Base-by-base conservation (phyloP, 2,113 vertebrate genomes). In the Syngnathus typhle region DNA sequence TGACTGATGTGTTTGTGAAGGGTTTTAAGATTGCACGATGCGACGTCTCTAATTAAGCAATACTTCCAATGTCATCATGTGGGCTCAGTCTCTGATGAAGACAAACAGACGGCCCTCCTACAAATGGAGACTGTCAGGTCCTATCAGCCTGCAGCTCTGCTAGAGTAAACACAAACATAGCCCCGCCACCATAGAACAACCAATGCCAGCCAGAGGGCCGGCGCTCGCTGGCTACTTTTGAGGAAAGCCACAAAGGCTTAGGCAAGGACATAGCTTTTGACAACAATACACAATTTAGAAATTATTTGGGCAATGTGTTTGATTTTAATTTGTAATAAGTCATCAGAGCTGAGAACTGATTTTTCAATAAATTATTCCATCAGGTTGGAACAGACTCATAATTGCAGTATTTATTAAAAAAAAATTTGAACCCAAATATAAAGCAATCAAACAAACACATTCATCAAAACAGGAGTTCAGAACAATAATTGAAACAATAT, bases 101-200 rank as follows among this genome's bases (percentile, higher is more conserved):
- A 88, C 76, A 78, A 86, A 86, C 78, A 73, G 72, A 81, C 66
- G 52, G 65, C 65, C 76, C 69, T 56, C 54, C 67, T 64, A 68
- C 78, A 80, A 82, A 86, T 68, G 67, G 72, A 82, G 78, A 74
- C 79, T 80, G 77, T 76, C 71, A 60, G 74, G 75, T 81, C 72
- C 79, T 79, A 72, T 84, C 81, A 77, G 82, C 78, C 76, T 47
- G 74, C 75, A 79, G 75, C 68, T 71, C 78, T 80, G 75, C 82
- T 77, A 85, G 83, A 63, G 74, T 69, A 85, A 84, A 89, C 80
- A 85, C 75, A 71, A 72, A 80, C 75, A 62, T 68, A 72, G 7
- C 55, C 11, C 74, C 52, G 11, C 75, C 75, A 77, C 60, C 78
- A 58, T 67, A 47, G 70, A 77, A 80, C 73, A 74, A 58, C 39